Percentiles rank a stretch among this genome's conserved stretches.
phyloP scores from a whole-genome alignment of 2,888 invertebrate genomes.

The Drosophila neonasuta region DNA sequence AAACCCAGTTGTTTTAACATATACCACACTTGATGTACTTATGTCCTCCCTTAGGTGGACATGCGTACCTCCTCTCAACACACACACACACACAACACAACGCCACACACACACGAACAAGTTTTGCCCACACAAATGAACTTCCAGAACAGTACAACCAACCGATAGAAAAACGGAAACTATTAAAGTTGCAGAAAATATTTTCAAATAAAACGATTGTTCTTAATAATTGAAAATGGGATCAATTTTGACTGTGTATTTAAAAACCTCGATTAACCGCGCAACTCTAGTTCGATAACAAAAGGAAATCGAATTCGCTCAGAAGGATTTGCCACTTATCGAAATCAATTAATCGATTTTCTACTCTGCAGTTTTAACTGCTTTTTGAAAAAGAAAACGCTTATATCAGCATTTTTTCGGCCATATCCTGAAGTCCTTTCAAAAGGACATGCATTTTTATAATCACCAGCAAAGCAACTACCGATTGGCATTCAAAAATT shows the following conservation, averaged over 20 bases:
- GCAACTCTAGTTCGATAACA: not conserved
- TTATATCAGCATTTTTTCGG: not conserved
- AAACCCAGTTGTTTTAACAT: constrained; percentile 65
- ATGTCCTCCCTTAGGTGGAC: not conserved
- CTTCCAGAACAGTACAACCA: constrained; percentile 58
- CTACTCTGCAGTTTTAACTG: not conserved
- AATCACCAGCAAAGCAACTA: not conserved
- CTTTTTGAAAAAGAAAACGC: not conserved
- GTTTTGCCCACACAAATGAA: constrained; percentile 30
- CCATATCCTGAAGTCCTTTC: not conserved
- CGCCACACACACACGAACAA: constrained; percentile 10
- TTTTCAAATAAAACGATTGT: constrained; percentile 50
- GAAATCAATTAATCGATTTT: not conserved
- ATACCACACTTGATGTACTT: constrained; percentile 12
- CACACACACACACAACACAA: not conserved
- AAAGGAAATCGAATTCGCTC: not conserved
- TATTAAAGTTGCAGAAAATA: constrained; percentile 74
- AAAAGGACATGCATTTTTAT: not conserved
- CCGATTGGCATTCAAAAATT: not conserved
- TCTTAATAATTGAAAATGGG: constrained; percentile 23
- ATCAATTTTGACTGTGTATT: not conserved
- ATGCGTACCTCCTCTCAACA: constrained; percentile 15
- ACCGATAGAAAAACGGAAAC: constrained; percentile 59
- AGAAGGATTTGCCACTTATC: not conserved
- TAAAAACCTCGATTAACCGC: not conserved